These are phyloP conservation scores for Halcyon chelicuti DNA, from an alignment of 2,797 vertebrate genomes.

Conservation along the genomic window DNA sequence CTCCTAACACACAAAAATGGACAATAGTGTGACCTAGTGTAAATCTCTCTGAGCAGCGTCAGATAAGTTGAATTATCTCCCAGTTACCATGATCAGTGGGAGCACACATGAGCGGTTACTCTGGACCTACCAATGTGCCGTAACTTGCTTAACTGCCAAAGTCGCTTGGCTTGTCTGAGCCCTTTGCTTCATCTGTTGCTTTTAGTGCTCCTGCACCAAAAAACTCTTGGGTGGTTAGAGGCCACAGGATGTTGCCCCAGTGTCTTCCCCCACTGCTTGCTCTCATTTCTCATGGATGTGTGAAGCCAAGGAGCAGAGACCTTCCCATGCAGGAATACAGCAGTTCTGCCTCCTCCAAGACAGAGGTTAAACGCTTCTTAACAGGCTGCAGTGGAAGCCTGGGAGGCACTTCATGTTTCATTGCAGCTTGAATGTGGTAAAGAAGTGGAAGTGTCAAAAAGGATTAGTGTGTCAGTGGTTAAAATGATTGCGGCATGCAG, in stretches of 20 bases:
- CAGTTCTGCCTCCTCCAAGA: not conserved
- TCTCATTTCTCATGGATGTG: not conserved
- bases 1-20: not conserved
- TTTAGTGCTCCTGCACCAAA: not conserved
- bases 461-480: not conserved
- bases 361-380: not conserved
- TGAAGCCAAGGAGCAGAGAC: not conserved
- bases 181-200: not conserved
- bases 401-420: not conserved
- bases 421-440: not conserved
- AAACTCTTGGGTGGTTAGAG: not conserved
- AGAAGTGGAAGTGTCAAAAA: conserved; percentile 14
- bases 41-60: not conserved
- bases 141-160: not conserved
- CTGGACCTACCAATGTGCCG: not conserved
- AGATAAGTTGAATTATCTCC: not conserved
- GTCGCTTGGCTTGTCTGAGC: not conserved
- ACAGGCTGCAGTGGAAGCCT: not conserved
- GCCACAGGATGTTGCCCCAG: not conserved
- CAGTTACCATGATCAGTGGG: not conserved
- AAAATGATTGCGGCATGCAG: conserved; percentile 8
- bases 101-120: rapidly evolving
- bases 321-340: not conserved
- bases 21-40: not conserved
- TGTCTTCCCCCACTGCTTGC: not conserved